These are phyloP conservation scores for Pipistrellus pygmaeus DNA, from an alignment of 2,797 vertebrate species.

Conservation along the genomic window DNA sequence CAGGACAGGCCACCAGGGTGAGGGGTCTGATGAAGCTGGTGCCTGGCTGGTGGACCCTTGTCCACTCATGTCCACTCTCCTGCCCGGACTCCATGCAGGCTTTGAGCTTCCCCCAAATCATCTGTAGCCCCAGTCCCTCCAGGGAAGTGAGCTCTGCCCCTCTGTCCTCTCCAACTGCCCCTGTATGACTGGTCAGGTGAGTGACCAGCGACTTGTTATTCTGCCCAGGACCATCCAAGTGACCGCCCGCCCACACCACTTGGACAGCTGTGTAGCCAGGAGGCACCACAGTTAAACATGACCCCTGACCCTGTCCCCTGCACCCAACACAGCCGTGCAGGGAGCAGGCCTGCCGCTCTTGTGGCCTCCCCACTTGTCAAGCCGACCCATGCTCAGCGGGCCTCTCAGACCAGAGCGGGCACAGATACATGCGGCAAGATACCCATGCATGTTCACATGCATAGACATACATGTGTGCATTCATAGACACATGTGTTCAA, in stretches of 20 bases:
- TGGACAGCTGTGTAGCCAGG: neutral
- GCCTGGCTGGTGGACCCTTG: fast-evolving
- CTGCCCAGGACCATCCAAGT: constrained; percentile 62
- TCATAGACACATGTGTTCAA: neutral
- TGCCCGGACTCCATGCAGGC: neutral
- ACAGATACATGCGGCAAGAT: fast-evolving
- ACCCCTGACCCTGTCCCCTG: constrained; percentile 58
- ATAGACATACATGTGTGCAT: neutral
- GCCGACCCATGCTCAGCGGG: fast-evolving
- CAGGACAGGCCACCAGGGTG: neutral
- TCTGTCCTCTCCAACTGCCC: neutral
- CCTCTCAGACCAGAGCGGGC: neutral
- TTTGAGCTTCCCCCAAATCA: neutral
- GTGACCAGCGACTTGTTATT: constrained; percentile 33
- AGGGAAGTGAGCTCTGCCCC: neutral
- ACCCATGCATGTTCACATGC: too few relatives aligned
- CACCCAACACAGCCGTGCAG: neutral
- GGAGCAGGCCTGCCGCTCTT: fast-evolving
- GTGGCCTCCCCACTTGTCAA: fast-evolving
- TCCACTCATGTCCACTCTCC: neutral
- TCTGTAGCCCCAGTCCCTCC: neutral
- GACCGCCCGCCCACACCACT: constrained; percentile 63
- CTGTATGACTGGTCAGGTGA: neutral
- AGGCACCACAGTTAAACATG: constrained; percentile 56
- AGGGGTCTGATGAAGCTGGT: neutral